Conservation (phyloP, 2,888 invertebrate species). For the Thalpophila matura region DNA sequence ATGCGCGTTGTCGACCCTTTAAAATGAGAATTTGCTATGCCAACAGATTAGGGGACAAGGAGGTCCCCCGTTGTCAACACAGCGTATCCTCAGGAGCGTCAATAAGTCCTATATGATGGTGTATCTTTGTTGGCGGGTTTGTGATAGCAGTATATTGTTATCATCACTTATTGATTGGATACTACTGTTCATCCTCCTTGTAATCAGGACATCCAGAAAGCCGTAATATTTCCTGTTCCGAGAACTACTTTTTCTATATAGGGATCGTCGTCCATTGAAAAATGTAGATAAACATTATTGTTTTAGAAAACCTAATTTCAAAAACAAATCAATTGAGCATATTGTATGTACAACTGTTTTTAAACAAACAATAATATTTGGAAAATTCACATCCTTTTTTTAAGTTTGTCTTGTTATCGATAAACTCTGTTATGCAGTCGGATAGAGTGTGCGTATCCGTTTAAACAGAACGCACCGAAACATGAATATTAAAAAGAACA, state of each 20-base stretch:
- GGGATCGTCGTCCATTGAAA: background rate
- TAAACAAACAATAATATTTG: conserved; percentile 62
- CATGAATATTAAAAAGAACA: conserved; percentile 75
- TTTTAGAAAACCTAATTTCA: conserved; percentile 13
- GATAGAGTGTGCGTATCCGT: conserved; percentile 82
- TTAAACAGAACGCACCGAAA: conserved; percentile 57
- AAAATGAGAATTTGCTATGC: no score
- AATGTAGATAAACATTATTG: conserved; percentile 16
- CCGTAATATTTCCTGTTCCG: no score
- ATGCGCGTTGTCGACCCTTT: no score
- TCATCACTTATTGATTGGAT: no score
- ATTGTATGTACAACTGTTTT: conserved; percentile 15
- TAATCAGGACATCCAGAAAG: no score
- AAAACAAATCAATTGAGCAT: conserved; percentile 30
- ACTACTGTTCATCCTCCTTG: no score
- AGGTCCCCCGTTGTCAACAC: no score
- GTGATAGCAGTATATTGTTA: no score
- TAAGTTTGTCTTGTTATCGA: conserved; percentile 74
- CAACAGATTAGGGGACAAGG: no score
- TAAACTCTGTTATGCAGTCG: conserved; percentile 76
- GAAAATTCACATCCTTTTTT: conserved; percentile 62
- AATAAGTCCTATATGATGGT: no score
- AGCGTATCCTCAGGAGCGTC: no score
- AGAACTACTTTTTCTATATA: background rate
- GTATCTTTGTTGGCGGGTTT: no score